Conservation (phyloP, 2,888 invertebrate genomes). For the Agrypnus murinus region DNA sequence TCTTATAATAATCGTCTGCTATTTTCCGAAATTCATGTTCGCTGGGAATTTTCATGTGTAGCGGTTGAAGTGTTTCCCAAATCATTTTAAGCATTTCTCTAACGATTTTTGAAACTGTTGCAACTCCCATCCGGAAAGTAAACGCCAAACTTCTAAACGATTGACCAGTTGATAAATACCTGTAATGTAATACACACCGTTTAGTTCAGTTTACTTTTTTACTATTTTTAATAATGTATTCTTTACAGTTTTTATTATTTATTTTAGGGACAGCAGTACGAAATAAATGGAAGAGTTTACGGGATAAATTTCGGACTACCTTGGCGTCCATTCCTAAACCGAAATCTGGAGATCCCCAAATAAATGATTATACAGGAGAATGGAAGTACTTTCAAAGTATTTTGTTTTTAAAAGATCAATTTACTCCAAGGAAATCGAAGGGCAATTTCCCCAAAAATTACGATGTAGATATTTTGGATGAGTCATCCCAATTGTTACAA, state of each 20-base stretch:
- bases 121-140: constrained; percentile 34
- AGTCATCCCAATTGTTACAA: background rate
- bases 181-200: too few relatives aligned
- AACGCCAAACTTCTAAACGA: constrained; percentile 38
- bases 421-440: constrained; percentile 44
- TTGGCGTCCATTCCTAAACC: constrained; percentile 37
- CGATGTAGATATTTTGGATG: background rate
- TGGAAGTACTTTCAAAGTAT: constrained; percentile 51
- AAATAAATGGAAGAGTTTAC: constrained; percentile 51
- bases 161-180: constrained; percentile 33
- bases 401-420: constrained; percentile 53
- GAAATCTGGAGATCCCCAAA: constrained; percentile 48
- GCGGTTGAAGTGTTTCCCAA: constrained; percentile 38
- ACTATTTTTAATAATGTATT: too few relatives aligned
- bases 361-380: background rate
- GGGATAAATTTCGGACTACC: constrained; percentile 50
- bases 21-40: constrained; percentile 28
- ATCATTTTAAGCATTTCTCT: constrained; percentile 20
- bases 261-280: constrained; percentile 37
- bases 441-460: constrained; percentile 46
- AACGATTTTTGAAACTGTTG: constrained; percentile 28
- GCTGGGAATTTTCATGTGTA: constrained; percentile 33
- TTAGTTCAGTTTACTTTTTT: too few relatives aligned
- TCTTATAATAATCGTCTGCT: constrained; percentile 10
- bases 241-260: too few relatives aligned